phyloP scores from a whole-genome alignment of 1,140 invertebrate species.

The Drosophila pallidifrons region DNA sequence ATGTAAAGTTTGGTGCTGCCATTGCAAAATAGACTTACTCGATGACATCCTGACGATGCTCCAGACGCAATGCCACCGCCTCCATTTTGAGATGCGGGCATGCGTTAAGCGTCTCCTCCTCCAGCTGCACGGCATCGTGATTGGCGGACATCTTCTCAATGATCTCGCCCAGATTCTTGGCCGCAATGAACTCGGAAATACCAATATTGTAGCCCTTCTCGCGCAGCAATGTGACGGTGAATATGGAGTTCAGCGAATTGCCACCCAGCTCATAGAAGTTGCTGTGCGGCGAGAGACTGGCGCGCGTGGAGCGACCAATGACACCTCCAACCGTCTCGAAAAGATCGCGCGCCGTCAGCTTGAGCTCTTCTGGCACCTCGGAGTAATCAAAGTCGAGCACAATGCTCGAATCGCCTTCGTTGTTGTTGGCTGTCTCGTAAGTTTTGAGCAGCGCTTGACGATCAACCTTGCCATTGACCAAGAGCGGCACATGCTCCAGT shows the following conservation, averaged over 20 bases:
- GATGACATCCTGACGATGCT: constrained; percentile 88
- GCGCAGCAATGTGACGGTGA: constrained; percentile 91
- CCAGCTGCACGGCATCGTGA: constrained; percentile 63
- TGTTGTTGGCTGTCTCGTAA: constrained; percentile 89
- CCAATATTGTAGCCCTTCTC: constrained; percentile 92
- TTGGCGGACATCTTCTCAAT: constrained; percentile 86
- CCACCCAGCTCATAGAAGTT: constrained; percentile 95
- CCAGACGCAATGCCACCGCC: constrained; percentile 87
- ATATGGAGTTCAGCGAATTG: constrained; percentile 94
- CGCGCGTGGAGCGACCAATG: constrained; percentile 87
- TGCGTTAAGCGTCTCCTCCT: constrained; percentile 66
- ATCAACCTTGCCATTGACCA: constrained; percentile 95
- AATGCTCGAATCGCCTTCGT: constrained; percentile 83
- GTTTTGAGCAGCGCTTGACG: constrained; percentile 90
- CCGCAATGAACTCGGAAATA: constrained; percentile 92
- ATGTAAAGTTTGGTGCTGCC: neutral
- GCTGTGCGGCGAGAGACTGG: constrained; percentile 86
- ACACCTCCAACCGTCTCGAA: constrained; percentile 90
- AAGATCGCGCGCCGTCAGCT: constrained; percentile 88
- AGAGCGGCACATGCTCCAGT: constrained; percentile 90
- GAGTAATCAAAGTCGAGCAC: constrained; percentile 87
- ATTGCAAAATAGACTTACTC: constrained; percentile 82
- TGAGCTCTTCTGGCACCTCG: constrained; percentile 87
- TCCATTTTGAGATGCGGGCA: constrained; percentile 85
- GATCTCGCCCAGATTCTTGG: constrained; percentile 89